Evolutionary conservation across 1,140 invertebrate species (phyloP).

Genomic region (Bombus terrestris): DNA sequence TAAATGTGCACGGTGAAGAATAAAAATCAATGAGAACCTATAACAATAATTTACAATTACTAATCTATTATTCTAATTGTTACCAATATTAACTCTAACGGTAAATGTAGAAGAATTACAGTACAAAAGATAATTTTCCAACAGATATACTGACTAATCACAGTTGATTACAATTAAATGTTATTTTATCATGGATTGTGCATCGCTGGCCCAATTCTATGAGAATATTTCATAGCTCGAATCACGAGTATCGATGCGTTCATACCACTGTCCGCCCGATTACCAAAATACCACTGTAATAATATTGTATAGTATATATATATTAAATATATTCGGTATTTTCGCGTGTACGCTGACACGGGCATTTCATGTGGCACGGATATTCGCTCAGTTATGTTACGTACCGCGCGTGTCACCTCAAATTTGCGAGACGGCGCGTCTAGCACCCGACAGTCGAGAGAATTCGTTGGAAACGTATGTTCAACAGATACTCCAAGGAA

Average conservation of each 20-base stretch:
- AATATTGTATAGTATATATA: background rate
- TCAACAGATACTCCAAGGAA: constrained; percentile 21
- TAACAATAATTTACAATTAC: too few species aligned
- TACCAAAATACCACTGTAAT: background rate
- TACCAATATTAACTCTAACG: too few species aligned
- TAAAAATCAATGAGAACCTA: too few species aligned
- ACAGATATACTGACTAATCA: too few species aligned
- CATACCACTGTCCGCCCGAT: background rate
- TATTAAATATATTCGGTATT: constrained; percentile 27
- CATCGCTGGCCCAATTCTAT: background rate
- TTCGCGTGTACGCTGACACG: constrained; percentile 16
- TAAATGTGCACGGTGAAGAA: too few species aligned
- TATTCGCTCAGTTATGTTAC: constrained; percentile 31
- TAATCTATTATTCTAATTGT: too few species aligned
- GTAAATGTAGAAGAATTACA: too few species aligned
- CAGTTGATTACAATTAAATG: too few species aligned
- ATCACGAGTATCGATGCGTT: background rate
- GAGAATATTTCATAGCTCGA: constrained; percentile 3
- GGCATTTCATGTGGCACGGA: background rate
- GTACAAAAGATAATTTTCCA: too few species aligned
- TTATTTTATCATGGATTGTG: background rate
- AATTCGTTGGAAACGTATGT: constrained; percentile 45
- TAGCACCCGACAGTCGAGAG: constrained; percentile 25
- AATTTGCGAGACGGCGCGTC: constrained; percentile 43
- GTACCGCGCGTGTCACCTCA: constrained; percentile 44